Evolutionary conservation across 2,888 invertebrate genomes (phyloP).

Genomic region (Caenorhabditis imperialis): DNA sequence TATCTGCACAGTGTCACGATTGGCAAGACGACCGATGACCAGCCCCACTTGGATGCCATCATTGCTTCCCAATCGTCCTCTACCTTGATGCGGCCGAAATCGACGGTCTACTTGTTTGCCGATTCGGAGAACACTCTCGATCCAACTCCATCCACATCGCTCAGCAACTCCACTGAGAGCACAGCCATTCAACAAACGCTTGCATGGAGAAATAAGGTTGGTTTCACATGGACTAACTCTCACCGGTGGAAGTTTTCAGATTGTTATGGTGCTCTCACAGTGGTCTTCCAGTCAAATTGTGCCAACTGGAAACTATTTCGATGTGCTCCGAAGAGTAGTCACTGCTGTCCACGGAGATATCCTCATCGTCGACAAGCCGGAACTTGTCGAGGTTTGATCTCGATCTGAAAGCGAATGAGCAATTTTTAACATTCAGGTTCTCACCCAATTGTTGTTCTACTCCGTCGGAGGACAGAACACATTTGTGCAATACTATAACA

Average conservation of each 20-base stretch:
- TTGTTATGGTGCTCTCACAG: slow-evolving; percentile 54
- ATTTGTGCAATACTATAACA: slow-evolving; percentile 49
- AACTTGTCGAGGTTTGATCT: slow-evolving; percentile 14
- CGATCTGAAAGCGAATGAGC: neutral
- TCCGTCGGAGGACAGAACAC: slow-evolving; percentile 34
- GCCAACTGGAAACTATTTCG: slow-evolving; percentile 39
- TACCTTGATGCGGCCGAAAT: slow-evolving; percentile 33
- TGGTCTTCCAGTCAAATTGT: slow-evolving; percentile 31
- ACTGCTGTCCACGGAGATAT: slow-evolving; percentile 57
- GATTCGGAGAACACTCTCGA: slow-evolving; percentile 27
- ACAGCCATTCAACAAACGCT: slow-evolving; percentile 46
- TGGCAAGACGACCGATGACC: slow-evolving; percentile 21
- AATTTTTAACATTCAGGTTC: slow-evolving; percentile 20
- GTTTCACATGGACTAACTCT: too few relatives aligned
- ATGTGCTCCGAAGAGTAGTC: slow-evolving; percentile 51
- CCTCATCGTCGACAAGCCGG: slow-evolving; percentile 48
- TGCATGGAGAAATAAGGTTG: slow-evolving; percentile 48
- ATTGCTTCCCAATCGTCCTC: slow-evolving; percentile 31
- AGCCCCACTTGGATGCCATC: slow-evolving; percentile 47
- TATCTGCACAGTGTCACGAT: slow-evolving; percentile 37
- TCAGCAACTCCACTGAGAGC: slow-evolving; percentile 40
- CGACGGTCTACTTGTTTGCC: slow-evolving; percentile 43
- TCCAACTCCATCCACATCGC: slow-evolving; percentile 31
- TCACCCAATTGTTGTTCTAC: slow-evolving; percentile 26
- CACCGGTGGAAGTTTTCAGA: too few relatives aligned